Percentiles rank a stretch among this genome's conserved stretches.
Evolutionary conservation across 2,888 invertebrate species (phyloP).

Genomic region (Diplazon laetatorius): DNA sequence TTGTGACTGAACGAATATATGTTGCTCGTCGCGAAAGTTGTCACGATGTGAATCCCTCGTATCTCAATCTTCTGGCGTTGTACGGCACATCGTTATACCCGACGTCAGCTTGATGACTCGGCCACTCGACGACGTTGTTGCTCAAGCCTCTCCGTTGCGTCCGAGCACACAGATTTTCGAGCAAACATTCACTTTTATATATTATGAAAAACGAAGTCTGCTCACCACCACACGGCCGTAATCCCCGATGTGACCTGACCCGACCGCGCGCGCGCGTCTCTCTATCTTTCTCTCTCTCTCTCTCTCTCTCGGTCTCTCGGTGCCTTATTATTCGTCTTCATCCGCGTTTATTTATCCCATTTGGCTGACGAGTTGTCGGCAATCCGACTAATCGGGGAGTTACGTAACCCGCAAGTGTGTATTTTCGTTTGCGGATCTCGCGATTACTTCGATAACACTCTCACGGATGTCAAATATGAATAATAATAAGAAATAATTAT

Average conservation of each 20-base stretch:
- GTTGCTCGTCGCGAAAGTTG: not conserved
- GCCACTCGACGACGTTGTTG: slow-evolving; percentile 16
- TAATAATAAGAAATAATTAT: not conserved
- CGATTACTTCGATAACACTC: not conserved
- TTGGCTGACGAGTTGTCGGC: slow-evolving; percentile 1
- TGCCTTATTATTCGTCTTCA: not conserved
- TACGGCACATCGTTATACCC: slow-evolving; percentile 9
- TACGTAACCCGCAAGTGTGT: not conserved
- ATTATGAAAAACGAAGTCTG: slow-evolving; percentile 50
- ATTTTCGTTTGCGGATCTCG: slow-evolving; percentile 12
- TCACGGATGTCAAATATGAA: not conserved
- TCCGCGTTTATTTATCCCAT: slow-evolving; percentile 1
- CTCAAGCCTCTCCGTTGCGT: slow-evolving; percentile 21
- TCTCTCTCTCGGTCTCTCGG: no score
- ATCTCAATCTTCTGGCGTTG: not conserved
- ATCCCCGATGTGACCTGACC: slow-evolving; percentile 24
- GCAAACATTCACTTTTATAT: slow-evolving; percentile 73
- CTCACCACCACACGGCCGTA: slow-evolving; percentile 40
- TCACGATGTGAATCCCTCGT: not conserved
- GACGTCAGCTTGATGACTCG: slow-evolving; percentile 35
- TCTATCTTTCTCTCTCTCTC: not conserved
- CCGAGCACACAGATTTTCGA: slow-evolving; percentile 68
- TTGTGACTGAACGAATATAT: no score
- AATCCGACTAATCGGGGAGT: slow-evolving; percentile 18
- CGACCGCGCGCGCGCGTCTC: not conserved